A percentile compares a stretch with the other conserved stretches of the same genome.
Conservation (phyloP, 2,113 vertebrate genomes). For the Procavia capensis region DNA sequence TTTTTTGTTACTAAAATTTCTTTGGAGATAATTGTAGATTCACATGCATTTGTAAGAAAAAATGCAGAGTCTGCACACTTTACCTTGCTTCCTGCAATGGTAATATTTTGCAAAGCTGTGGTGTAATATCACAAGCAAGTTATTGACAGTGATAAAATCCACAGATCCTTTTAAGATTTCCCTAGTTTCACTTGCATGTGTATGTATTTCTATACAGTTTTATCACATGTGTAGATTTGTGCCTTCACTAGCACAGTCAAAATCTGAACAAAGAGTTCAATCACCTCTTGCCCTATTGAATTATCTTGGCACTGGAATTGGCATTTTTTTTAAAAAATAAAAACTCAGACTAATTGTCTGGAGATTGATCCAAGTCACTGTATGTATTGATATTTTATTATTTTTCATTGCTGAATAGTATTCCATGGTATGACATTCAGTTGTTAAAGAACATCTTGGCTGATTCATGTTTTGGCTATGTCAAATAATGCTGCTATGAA, state of each 20-base stretch:
- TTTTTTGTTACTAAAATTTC: slow-evolving; percentile 35
- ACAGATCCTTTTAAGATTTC: neutral
- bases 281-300: neutral
- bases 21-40: slow-evolving; percentile 32
- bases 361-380: neutral
- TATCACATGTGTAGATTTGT: neutral
- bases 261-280: neutral
- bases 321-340: neutral
- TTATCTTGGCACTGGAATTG: neutral
- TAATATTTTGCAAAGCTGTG: neutral
- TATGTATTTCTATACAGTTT: neutral
- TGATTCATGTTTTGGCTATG: neutral
- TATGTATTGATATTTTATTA: neutral
- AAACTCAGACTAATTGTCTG: neutral
- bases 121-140: neutral
- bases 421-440: neutral
- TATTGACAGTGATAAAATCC: neutral
- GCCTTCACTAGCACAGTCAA: neutral
- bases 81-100: neutral
- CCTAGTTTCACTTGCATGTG: neutral
- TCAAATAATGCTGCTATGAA: neutral
- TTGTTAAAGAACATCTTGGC: neutral
- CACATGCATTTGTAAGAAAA: neutral
- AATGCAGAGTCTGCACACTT: neutral
- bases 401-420: neutral